These are phyloP conservation scores for Xestoiulus laeticollis DNA, from an alignment of 2,888 invertebrate species.

Conservation along the genomic window DNA sequence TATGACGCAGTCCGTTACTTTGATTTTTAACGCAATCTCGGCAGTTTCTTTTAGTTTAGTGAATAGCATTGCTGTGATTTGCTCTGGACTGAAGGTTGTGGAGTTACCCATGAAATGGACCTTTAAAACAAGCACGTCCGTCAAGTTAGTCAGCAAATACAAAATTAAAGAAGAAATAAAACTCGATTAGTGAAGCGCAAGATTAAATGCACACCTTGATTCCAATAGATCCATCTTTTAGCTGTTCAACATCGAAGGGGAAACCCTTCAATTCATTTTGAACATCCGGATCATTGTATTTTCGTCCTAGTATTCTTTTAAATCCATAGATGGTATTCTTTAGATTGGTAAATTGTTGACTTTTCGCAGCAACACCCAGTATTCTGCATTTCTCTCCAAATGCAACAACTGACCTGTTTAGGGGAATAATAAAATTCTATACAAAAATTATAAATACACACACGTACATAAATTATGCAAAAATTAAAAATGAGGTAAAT, in stretches of 20 bases:
- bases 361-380: conserved; percentile 96
- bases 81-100: conserved; percentile 82
- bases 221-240: conserved; percentile 82
- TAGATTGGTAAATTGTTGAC: conserved; percentile 96
- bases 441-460: not conserved
- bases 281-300: conserved; percentile 86
- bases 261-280: conserved; percentile 82
- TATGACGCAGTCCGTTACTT: conserved; percentile 93
- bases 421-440: not conserved
- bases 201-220: conserved; percentile 74
- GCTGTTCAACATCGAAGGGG: conserved; percentile 81
- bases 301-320: conserved; percentile 91
- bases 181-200: conserved; percentile 57
- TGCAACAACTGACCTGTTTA: conserved; percentile 88
- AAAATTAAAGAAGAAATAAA: not conserved
- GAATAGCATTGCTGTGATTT: conserved; percentile 95
- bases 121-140: not conserved
- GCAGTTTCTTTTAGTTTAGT: conserved; percentile 96
- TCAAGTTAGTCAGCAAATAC: not conserved
- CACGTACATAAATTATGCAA: not conserved
- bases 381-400: conserved; percentile 92
- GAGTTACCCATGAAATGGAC: conserved; percentile 23
- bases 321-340: conserved; percentile 95
- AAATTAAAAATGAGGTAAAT: not conserved
- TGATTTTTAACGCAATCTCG: conserved; percentile 84